Percentiles rank a stretch among this genome's conserved stretches.
These are phyloP conservation scores for Zaprionus gabonicus DNA, from an alignment of 1,140 invertebrate genomes.

Conservation along the genomic window DNA sequence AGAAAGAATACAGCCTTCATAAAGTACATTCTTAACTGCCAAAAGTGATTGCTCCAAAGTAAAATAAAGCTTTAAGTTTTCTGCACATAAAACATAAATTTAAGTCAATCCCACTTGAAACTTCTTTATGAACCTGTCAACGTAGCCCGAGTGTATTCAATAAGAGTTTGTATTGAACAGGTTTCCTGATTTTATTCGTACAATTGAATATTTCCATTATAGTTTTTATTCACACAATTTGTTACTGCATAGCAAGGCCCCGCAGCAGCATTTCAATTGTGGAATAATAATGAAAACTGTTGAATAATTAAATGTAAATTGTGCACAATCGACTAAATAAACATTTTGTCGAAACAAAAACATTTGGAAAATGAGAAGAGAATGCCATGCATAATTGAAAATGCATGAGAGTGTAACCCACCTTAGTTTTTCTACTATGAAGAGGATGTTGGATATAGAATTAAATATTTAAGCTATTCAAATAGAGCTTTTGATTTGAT, in stretches of 20 bases:
- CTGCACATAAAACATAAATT: not conserved
- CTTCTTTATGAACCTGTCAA: not conserved
- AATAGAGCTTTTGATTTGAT: not conserved
- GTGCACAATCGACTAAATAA: constrained; percentile 2
- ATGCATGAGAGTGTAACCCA: not conserved
- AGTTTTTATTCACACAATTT: constrained; percentile 1
- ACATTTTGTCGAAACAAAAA: constrained; percentile 3
- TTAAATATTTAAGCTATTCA: not conserved
- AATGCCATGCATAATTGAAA: not conserved
- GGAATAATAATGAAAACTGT: constrained; percentile 16
- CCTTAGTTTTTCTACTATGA: not conserved
- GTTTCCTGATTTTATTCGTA: not conserved
- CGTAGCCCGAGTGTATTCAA: not conserved
- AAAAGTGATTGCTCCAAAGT: no score
- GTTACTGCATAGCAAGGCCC: not conserved
- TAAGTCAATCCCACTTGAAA: not conserved
- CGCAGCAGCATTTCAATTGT: constrained; percentile 1
- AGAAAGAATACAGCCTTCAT: no score
- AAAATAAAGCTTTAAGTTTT: not conserved
- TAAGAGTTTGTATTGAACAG: not conserved
- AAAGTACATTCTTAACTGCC: no score
- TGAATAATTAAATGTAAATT: constrained; percentile 22
- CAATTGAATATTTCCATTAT: not conserved
- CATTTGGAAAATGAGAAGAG: not conserved
- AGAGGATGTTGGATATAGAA: not conserved